Percentiles rank a stretch among this genome's conserved stretches.
Conservation (phyloP, 2,888 invertebrate species). For the Phalera bucephala region DNA sequence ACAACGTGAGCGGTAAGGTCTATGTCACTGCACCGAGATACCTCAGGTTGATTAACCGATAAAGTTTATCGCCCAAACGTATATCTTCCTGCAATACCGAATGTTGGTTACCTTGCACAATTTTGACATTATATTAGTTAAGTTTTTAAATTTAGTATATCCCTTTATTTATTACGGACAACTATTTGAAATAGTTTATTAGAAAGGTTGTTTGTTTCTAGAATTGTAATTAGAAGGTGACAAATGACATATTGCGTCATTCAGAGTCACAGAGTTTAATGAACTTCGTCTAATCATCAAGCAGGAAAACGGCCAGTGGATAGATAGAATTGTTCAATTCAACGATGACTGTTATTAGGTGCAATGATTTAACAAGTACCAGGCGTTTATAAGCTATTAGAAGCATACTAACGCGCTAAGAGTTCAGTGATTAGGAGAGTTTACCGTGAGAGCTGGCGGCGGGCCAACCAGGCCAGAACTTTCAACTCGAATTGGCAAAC, state of each 20-base stretch:
- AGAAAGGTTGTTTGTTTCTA: neutral
- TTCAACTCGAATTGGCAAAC: too few species aligned
- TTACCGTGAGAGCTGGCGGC: constrained; percentile 75
- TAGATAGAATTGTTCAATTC: constrained; percentile 18
- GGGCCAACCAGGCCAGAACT: constrained; percentile 78
- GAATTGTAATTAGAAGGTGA: constrained; percentile 20
- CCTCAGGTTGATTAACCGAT: constrained; percentile 67
- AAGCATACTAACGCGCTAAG: constrained; percentile 67
- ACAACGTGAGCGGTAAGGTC: constrained; percentile 44
- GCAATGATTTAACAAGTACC: constrained; percentile 57
- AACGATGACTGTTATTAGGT: constrained; percentile 43
- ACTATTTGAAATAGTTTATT: too few species aligned
- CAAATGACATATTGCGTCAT: constrained; percentile 23
- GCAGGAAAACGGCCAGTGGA: constrained; percentile 20
- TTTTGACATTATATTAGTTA: too few species aligned
- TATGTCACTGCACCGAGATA: constrained; percentile 55
- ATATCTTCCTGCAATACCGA: constrained; percentile 48
- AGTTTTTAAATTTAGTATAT: too few species aligned
- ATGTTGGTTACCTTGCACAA: constrained; percentile 38
- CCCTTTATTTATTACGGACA: too few species aligned
- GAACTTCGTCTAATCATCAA: constrained; percentile 28
- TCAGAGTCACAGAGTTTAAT: constrained; percentile 24
- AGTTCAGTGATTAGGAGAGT: constrained; percentile 73
- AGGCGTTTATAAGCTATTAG: constrained; percentile 72
- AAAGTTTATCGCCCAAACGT: constrained; percentile 49